phyloP scores from a whole-genome alignment of 2,888 invertebrate genomes.

The Chromoteleia sp. region DNA sequence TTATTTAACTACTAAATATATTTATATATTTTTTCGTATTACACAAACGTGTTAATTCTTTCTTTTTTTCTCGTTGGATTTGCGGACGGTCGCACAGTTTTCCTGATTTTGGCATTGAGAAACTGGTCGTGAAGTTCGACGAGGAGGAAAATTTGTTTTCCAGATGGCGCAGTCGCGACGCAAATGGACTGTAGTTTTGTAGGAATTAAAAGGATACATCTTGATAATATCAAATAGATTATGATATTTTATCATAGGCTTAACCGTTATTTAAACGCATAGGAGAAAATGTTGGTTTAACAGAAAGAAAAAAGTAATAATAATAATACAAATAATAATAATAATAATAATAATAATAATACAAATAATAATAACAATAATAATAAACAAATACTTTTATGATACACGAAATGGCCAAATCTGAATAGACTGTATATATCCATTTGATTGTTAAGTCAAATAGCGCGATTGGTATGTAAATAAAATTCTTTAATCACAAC shows the following conservation, averaged over 20 bases:
- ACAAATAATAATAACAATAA: constrained; percentile 4
- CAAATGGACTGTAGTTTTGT: constrained; percentile 66
- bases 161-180: constrained; percentile 5
- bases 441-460: constrained; percentile 81
- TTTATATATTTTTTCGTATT: constrained; percentile 12
- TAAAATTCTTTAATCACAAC: constrained; percentile 80
- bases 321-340: background rate
- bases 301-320: constrained; percentile 21
- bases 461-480: constrained; percentile 82
- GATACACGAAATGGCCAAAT: constrained; percentile 79
- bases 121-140: constrained; percentile 27
- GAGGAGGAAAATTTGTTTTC: constrained; percentile 20
- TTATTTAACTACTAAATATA: constrained; percentile 42
- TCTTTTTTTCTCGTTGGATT: constrained; percentile 1
- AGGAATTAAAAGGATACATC: constrained; percentile 54
- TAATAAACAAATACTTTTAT: constrained; percentile 75
- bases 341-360: constrained; percentile 11
- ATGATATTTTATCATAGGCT: constrained; percentile 75
- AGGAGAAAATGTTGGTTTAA: constrained; percentile 73
- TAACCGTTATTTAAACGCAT: constrained; percentile 68
- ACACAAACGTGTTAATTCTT: too few relatives aligned
- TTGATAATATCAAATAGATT: constrained; percentile 71
- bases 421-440: constrained; percentile 81
- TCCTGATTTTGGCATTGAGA: background rate
- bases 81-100: background rate